Evolutionary conservation across 2,797 vertebrate species (phyloP), one percentile per base, ranked within the genome.

Genomic region (Phalanger gymnotis): DNA sequence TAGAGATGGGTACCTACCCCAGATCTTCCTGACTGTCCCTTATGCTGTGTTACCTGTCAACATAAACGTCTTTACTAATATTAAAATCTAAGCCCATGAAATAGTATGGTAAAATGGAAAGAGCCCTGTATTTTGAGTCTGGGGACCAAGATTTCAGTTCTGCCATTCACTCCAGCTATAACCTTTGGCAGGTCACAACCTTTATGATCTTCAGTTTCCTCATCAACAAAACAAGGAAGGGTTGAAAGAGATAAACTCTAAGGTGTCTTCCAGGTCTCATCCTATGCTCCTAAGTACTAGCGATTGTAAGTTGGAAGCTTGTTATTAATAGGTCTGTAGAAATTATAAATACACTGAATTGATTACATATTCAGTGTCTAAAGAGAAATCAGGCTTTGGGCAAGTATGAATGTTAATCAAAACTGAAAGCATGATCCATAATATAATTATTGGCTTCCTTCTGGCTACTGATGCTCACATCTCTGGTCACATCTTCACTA

Each of bases 371-470:
- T 61, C 56, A 57, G n/a, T 96, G 53, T 58, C n/a, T 51, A 95
- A 90, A 91, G 91, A 93, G 14, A 90, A 94, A 92, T 28, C 0
- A 58, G n/a, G 53, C 31, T 97, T 90, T 93, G 57, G 51, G 90
- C 40, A 93, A 95, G 14, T 31, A 96, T 95, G 31, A 58, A 90
- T 53, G 2, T 89, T 96, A 91, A 61, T 93, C 58, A 94, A 56
- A 58, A 89, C 54, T 19, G 25, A 95, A 97, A 95, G 1, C 22
- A 56, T 93, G 34, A 93, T 95, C 92, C 52, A 31, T 90, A 90
- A 40, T 58, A 87, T 94, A 81, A 58, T 94, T 19, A 40, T 34
- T 91, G 66, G 55, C 58, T 54, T 91, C 57, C 61, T 58, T 61
- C 47, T 28, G 92, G 58, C n/a, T 55, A 34, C 16, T 81, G 10